phyloP scores from a whole-genome alignment of 1,140 invertebrate species.

The Pachyrhynchus sulphureomaculatus region DNA sequence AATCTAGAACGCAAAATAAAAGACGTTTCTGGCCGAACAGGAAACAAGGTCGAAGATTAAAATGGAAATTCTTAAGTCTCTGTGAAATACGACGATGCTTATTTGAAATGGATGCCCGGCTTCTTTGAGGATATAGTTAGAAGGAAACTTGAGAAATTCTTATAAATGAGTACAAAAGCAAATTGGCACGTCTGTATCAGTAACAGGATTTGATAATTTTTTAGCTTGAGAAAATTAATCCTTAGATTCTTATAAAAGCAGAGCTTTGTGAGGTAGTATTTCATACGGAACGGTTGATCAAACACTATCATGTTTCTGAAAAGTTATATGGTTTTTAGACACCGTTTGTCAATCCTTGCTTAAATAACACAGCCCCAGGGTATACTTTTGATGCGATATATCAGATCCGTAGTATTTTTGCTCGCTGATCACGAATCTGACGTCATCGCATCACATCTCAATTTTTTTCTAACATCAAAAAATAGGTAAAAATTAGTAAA shows the following conservation, averaged over 20 bases:
- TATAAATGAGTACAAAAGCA: slow-evolving; percentile 17
- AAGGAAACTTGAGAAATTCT: too few relatives aligned
- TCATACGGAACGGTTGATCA: not conserved
- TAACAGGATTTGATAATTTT: not conserved
- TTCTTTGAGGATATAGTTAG: slow-evolving; percentile 21
- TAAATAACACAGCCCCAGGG: not conserved
- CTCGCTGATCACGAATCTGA: too few relatives aligned
- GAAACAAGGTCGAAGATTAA: slow-evolving; percentile 24
- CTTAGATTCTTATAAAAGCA: not conserved
- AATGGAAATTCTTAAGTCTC: slow-evolving; percentile 27
- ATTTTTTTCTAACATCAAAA: too few relatives aligned
- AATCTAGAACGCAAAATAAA: slow-evolving; percentile 20
- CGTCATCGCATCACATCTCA: not conserved
- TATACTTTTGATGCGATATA: too few relatives aligned
- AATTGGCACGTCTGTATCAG: slow-evolving; percentile 11
- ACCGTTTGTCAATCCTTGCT: not conserved
- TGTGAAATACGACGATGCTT: slow-evolving; percentile 26
- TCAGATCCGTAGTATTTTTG: too few relatives aligned
- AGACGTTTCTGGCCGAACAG: slow-evolving; percentile 15
- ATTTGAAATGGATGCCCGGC: slow-evolving; percentile 15
- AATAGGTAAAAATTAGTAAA: too few relatives aligned
- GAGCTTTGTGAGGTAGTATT: not conserved
- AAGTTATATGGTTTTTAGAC: too few relatives aligned
- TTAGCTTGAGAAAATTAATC: not conserved
- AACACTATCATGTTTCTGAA: too few relatives aligned